These are phyloP conservation scores for Corythornis cristatus DNA, from an alignment of 2,113 vertebrate genomes.

Conservation along the genomic window DNA sequence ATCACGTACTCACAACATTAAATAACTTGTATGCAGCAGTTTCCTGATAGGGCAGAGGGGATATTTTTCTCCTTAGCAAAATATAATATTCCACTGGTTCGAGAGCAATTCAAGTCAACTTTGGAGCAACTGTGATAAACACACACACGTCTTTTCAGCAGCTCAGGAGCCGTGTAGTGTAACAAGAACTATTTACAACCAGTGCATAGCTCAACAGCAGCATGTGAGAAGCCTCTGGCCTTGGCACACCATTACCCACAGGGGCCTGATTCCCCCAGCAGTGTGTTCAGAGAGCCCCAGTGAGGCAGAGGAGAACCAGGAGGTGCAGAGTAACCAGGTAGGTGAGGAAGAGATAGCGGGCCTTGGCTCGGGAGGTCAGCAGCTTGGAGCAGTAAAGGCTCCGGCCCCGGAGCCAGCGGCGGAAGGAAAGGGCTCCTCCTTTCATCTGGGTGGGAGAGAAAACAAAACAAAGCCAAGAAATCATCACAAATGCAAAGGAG, in stretches of 20 bases:
- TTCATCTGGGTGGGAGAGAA: constrained; percentile 76
- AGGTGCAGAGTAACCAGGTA: constrained; percentile 85
- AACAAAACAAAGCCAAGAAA: neutral
- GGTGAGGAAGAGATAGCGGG: constrained; percentile 84
- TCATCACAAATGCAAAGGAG: neutral
- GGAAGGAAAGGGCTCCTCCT: constrained; percentile 78
- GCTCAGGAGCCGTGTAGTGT: neutral
- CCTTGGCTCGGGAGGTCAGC: constrained; percentile 82
- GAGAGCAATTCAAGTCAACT: constrained; percentile 59
- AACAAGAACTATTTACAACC: constrained; percentile 42
- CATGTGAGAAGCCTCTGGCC: neutral
- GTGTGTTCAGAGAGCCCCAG: constrained; percentile 77
- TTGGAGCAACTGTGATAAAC: constrained; percentile 61
- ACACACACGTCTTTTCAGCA: constrained; percentile 30
- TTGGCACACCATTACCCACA: constrained; percentile 34
- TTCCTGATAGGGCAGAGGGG: constrained; percentile 57
- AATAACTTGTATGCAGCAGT: constrained; percentile 66
- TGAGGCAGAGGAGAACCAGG: constrained; percentile 83
- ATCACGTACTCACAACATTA: constrained; percentile 52
- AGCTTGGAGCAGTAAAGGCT: constrained; percentile 88
- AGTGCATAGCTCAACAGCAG: constrained; percentile 73
- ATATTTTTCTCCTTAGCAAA: constrained; percentile 71
- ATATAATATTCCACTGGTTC: constrained; percentile 62
- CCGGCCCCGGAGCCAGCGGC: constrained; percentile 84
- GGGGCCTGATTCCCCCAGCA: neutral